Percentiles rank a stretch among this genome's conserved stretches.
Evolutionary conservation across 2,888 invertebrate genomes (phyloP).

Genomic region (Caenorhabditis zanzibari): DNA sequence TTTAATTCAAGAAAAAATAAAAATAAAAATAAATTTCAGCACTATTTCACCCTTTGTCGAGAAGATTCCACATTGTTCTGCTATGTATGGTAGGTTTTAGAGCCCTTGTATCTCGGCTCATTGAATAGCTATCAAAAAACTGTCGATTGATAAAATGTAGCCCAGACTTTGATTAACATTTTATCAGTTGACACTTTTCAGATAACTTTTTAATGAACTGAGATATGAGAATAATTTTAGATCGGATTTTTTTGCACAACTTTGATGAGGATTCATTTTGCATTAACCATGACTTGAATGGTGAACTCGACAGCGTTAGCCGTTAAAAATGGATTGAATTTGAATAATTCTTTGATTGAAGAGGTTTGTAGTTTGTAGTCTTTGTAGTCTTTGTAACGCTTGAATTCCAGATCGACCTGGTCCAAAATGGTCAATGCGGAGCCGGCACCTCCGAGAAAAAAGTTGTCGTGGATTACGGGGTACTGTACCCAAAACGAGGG

Average conservation of each 20-base stretch:
- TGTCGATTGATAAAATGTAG: too few relatives aligned
- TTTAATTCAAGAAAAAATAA: too few relatives aligned
- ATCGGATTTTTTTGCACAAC: constrained; percentile 66
- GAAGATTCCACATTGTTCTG: constrained; percentile 64
- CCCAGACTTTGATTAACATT: too few relatives aligned
- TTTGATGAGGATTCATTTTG: constrained; percentile 63
- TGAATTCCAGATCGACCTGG: not conserved
- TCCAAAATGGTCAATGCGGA: constrained; percentile 31
- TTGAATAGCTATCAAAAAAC: too few relatives aligned
- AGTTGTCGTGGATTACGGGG: constrained; percentile 67
- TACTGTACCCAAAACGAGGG: too few relatives aligned
- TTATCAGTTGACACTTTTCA: too few relatives aligned
- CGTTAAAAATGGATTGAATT: constrained; percentile 15
- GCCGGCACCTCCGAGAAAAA: constrained; percentile 25
- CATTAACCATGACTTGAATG: constrained; percentile 72
- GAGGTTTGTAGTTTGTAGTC: constrained; percentile 16
- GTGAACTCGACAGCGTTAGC: constrained; percentile 67
- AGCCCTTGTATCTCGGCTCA: not conserved
- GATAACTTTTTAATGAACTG: too few relatives aligned
- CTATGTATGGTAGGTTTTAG: constrained; percentile 45
- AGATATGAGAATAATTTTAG: too few relatives aligned
- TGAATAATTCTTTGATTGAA: not conserved
- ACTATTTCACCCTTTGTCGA: constrained; percentile 64
- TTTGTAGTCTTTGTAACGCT: too few relatives aligned
- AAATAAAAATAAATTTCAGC: too few relatives aligned